phyloP scores from a whole-genome alignment of 2,797 vertebrate species.

The Eospalax fontanierii region DNA sequence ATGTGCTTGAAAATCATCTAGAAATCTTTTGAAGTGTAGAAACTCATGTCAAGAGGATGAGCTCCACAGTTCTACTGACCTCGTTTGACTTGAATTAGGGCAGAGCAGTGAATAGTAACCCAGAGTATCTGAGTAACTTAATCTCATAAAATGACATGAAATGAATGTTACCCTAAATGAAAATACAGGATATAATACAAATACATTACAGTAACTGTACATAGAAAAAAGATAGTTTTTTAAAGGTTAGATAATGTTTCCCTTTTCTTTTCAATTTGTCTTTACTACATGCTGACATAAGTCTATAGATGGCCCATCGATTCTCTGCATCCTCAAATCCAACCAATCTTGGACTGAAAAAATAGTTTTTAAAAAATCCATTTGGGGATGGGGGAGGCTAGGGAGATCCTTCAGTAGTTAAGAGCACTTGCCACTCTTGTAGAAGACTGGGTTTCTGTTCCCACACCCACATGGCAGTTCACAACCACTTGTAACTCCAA shows the following conservation, averaged over 20 bases:
- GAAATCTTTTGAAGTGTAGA: neutral
- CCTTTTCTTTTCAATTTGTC: neutral
- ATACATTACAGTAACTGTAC: neutral
- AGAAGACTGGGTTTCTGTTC: too few species aligned
- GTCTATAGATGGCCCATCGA: neutral
- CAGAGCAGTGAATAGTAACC: neutral
- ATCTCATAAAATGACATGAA: neutral
- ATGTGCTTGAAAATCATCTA: neutral
- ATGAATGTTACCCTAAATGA: neutral
- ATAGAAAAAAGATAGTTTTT: neutral
- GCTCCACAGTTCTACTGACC: neutral
- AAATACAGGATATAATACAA: neutral
- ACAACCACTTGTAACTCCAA: too few species aligned
- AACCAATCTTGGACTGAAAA: neutral
- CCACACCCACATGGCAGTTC: too few species aligned
- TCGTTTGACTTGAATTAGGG: neutral
- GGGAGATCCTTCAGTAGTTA: too few species aligned
- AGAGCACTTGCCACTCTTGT: too few species aligned
- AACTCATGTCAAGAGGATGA: neutral
- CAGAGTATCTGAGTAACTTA: neutral
- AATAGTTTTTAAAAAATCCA: neutral
- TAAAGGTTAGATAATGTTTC: neutral
- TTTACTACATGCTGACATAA: neutral
- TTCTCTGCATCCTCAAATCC: slow-evolving; percentile 11
- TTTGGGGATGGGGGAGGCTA: too few species aligned